Conservation (phyloP, 2,113 vertebrate genomes). For the Mustelus asterias region DNA sequence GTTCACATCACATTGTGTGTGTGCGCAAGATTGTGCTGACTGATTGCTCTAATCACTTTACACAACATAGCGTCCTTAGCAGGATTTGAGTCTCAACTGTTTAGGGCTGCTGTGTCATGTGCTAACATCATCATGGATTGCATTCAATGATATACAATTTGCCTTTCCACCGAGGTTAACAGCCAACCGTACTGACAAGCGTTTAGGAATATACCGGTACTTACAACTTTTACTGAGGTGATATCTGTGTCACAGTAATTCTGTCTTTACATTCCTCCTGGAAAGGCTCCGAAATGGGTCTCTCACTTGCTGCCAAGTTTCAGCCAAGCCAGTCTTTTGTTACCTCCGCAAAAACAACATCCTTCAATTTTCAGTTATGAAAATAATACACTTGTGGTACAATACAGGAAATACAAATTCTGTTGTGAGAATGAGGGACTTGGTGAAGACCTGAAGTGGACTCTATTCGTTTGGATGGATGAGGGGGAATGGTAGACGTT, state of each 20-base stretch:
- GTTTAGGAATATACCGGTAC: background rate
- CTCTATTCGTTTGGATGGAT: background rate
- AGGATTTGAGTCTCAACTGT: conserved; percentile 21
- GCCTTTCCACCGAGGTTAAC: background rate
- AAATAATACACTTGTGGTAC: conserved; percentile 14
- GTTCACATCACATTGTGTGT: conserved; percentile 8
- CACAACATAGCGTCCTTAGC: conserved; percentile 4
- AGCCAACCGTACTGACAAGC: background rate
- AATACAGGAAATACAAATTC: background rate
- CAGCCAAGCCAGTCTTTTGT: background rate
- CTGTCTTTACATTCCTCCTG: background rate
- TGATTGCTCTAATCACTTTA: conserved; percentile 25
- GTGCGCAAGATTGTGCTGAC: conserved; percentile 20
- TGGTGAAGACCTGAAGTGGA: background rate
- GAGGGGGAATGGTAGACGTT: background rate
- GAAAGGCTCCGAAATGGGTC: background rate
- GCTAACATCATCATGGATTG: conserved; percentile 15
- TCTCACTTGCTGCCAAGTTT: conserved; percentile 12
- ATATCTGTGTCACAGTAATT: conserved; percentile 20
- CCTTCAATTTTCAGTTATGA: background rate
- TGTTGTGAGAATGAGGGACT: background rate
- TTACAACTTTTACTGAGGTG: background rate
- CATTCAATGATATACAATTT: background rate
- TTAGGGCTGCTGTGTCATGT: conserved; percentile 18
- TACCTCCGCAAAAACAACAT: background rate